A percentile compares a stretch with the other conserved stretches of the same genome.
phyloP scores from a whole-genome alignment of 2,888 invertebrate genomes.

The Xylota segnis region DNA sequence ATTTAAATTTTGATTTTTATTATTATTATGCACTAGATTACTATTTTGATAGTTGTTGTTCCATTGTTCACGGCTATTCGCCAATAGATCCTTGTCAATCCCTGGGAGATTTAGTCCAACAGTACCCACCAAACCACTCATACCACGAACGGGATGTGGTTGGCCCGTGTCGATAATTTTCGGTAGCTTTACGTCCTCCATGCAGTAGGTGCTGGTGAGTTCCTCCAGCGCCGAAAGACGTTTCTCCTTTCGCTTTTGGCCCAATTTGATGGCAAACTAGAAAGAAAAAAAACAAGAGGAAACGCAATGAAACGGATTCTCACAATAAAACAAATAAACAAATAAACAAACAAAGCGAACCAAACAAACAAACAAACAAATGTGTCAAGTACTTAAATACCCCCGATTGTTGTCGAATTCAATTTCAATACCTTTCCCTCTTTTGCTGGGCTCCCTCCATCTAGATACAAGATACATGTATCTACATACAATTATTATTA shows the following conservation, averaged over 20 bases:
- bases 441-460: conserved; percentile 1
- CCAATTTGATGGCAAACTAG: conserved; percentile 87
- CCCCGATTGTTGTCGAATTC: conserved; percentile 68
- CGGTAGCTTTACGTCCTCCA: conserved; percentile 86
- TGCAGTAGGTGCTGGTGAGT: conserved; percentile 85
- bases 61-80: conserved; percentile 79
- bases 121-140: conserved; percentile 77
- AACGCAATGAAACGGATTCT: conserved; percentile 27
- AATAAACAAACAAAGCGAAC: conserved; percentile 39
- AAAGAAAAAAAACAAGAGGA: conserved; percentile 69
- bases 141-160: conserved; percentile 85
- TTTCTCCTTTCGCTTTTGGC: conserved; percentile 87
- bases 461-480: conserved; percentile 32
- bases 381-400: conserved; percentile 73
- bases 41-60: conserved; percentile 78
- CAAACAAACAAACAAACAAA: conserved; percentile 66
- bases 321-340: conserved; percentile 38
- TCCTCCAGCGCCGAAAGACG: conserved; percentile 85
- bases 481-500: conserved; percentile 58
- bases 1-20: conserved; percentile 76
- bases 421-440: conserved; percentile 51
- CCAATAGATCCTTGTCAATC: conserved; percentile 69
- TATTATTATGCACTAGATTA: conserved; percentile 77
- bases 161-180: conserved; percentile 86
- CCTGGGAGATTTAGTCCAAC: conserved; percentile 66